phyloP scores from a whole-genome alignment of 2,113 vertebrate species.

The Malurus alboscapulatus region DNA sequence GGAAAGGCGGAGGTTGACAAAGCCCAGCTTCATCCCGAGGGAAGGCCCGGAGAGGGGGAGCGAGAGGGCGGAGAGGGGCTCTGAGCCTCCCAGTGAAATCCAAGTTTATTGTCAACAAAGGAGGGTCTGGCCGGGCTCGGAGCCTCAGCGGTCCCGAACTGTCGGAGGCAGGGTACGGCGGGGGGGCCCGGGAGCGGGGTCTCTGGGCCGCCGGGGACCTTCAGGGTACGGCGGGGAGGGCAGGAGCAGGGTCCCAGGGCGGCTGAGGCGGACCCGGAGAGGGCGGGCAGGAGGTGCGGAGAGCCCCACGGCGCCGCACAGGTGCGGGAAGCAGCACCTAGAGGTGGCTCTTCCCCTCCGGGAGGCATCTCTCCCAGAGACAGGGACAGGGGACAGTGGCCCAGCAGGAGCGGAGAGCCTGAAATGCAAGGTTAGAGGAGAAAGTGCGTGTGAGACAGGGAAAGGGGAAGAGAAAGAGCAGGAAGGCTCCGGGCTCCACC shows the following conservation, averaged over 20 bases:
- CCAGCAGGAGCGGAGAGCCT: background rate
- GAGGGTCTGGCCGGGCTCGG: background rate
- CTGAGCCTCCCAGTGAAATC: background rate
- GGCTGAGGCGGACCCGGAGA: background rate
- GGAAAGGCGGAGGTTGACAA: background rate
- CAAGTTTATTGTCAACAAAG: constrained; percentile 43
- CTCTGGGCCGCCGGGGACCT: no score
- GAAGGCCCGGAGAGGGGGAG: background rate
- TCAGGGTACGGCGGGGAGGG: no score
- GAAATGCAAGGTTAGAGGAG: background rate
- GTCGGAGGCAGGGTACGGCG: background rate
- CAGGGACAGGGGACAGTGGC: background rate
- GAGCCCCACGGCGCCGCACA: background rate
- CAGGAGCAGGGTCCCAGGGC: background rate
- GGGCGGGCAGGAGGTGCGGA: background rate
- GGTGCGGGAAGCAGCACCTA: background rate
- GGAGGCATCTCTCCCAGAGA: background rate
- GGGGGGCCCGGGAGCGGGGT: no score
- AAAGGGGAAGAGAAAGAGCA: background rate
- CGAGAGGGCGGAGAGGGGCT: background rate
- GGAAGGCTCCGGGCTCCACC: constrained; percentile 77
- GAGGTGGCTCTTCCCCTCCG: background rate
- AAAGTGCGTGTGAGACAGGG: background rate
- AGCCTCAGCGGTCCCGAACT: background rate
- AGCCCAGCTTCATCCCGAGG: background rate